Evolutionary conservation across 2,888 invertebrate genomes (phyloP), one percentile per base, ranked within the genome.

Genomic region (Prionchulus punctatus): DNA sequence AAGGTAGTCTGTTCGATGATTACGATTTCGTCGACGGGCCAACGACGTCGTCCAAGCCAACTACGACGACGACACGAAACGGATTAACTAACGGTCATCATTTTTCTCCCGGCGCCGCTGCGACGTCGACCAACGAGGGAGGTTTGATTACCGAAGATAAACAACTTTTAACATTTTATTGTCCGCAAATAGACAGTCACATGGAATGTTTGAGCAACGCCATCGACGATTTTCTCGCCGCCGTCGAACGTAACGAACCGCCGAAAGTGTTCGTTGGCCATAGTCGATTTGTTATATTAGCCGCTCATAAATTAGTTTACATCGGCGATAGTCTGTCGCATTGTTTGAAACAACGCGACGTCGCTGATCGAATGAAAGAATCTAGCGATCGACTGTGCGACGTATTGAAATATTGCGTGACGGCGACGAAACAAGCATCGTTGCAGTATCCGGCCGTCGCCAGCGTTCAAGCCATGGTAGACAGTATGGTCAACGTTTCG

Each of bases 261-360:
- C 92, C 94, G 0, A 86, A 87, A 73, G 84, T 75, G 53, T 91
- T 91, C 73, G 82, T 92, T 54, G 87, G 88, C 18, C 86, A 90
- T 71, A 86, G 88, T 54, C 92, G 92, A 73, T 89, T 89, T 73
- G 89, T 94, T 12, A 86, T 92, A 36, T 78, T 94, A 52, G 86
- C 86, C 70, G 91, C 90, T 28, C 91, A 92, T 70, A 83, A 90
- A 71, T 78, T 94, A 67, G 87, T 94, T 25, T 85, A 87, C 70
- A 90, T 91, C 59, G 91, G 91, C 53, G 92, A 94, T 75, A 88
- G 86, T 52, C 85, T 92, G 30, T 84, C 89, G 71, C 81, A 86
- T 65, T 88, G 88, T 72, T 80, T 89, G 18, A 45, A 27, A 21
- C 25, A 15, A 3, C 15, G 23, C 4, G 51, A 36, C 43, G 48